Evolutionary conservation across 2,888 invertebrate species (phyloP), one percentile per base, ranked within the genome.

Genomic region (Lithosia quadra): DNA sequence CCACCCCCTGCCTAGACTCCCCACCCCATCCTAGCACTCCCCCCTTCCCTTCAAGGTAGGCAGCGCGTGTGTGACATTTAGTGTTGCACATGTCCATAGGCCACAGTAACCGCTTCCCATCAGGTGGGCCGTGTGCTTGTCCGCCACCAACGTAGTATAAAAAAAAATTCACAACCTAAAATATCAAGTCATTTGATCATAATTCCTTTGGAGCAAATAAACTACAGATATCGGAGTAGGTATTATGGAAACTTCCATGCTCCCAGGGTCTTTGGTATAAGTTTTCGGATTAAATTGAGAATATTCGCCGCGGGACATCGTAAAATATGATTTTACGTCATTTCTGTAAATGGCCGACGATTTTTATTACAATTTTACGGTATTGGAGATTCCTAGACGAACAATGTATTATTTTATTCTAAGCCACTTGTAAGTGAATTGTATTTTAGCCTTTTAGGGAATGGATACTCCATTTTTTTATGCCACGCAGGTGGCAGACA

Each of bases 241-340:
- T 34, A 28, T 61, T 63, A 63, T 18, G 39, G 24, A 24, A 58
- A 56, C 56, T n/a, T 69, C 55, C 55, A 33, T 67, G 63, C 65
- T 64, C 55, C 58, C 28, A 63, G 63, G 57, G 55, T 65, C 61
- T 69, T 71, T 69, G 18, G 65, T 67, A 71, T 73, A 70, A 76
- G 72, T 77, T 76, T 66, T 63, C 67, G 71, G 68, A 79, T 77
- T 79, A 72, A 79, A 83, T 81, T 83, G 78, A 65, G 77, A 78
- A 83, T 79, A 80, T 80, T 77, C 83, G 77, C 83, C 78, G 76
- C 75, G 79, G 82, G 77, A 77, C 77, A 73, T 86, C 87, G 84
- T 87, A 87, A 88, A 86, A 85, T 81, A 85, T 83, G 84, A 84
- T 84, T 89, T 87, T 86, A 86, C 86, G 79, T 74, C 76, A 68